Percentiles rank a stretch among this genome's conserved stretches.
Evolutionary conservation across 2,113 vertebrate genomes (phyloP).

Genomic region (Zootoca vivipara): DNA sequence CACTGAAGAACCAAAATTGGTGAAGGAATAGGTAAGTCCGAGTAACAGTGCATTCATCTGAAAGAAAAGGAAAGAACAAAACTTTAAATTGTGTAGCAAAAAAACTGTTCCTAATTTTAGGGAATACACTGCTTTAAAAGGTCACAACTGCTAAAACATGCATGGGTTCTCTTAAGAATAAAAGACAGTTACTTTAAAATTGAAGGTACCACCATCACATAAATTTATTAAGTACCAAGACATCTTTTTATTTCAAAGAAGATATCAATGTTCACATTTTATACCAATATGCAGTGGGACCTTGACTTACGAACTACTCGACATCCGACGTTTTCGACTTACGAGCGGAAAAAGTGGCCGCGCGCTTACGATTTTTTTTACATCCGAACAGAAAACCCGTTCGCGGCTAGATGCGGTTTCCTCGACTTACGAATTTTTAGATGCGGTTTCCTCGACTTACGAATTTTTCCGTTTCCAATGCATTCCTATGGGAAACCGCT

Average conservation of each 20-base stretch:
- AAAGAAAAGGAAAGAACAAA: constrained; percentile 60
- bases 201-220: background rate
- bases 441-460: too few species aligned
- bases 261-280: background rate
- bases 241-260: background rate
- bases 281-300: too few species aligned
- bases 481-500: too few species aligned
- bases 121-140: background rate
- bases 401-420: too few species aligned
- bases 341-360: too few species aligned
- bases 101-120: background rate
- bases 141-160: background rate
- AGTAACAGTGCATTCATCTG: constrained; percentile 95
- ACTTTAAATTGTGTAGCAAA: background rate
- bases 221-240: background rate
- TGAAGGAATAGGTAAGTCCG: constrained; percentile 96
- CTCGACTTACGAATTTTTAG: too few species aligned
- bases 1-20: constrained; percentile 99
- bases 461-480: too few species aligned
- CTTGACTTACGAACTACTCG: too few species aligned
- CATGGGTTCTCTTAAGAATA: background rate
- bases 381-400: too few species aligned
- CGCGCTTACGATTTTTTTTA: too few species aligned
- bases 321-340: too few species aligned
- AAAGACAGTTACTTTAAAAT: background rate